A percentile compares a stretch with the other conserved stretches of the same genome.
Conservation (phyloP, 2,888 invertebrate genomes). For the Cecidostiba fungosa region DNA sequence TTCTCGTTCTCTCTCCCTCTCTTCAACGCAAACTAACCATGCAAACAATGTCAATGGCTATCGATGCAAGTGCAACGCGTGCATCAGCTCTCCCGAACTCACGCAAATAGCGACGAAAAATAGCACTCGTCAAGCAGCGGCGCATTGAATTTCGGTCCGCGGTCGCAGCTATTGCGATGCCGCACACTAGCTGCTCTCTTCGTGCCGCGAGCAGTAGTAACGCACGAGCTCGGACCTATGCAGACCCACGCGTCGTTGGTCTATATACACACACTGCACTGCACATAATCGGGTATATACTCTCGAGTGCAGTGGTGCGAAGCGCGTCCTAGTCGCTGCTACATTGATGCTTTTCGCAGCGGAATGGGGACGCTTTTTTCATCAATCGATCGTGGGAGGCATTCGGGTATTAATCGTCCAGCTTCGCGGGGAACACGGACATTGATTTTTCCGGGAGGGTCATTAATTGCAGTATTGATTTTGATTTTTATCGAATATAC, state of each 20-base stretch:
- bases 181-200: background rate
- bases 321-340: too few species aligned
- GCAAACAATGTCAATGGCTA: background rate
- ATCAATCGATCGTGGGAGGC: background rate
- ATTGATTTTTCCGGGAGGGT: background rate
- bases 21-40: background rate
- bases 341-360: background rate
- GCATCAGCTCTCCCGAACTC: background rate
- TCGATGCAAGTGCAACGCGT: background rate
- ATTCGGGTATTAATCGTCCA: too few species aligned
- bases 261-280: background rate
- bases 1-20: background rate
- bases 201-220: constrained; percentile 6
- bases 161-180: background rate
- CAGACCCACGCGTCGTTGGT: constrained; percentile 1
- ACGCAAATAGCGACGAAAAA: background rate
- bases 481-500: background rate
- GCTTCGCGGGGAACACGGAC: background rate
- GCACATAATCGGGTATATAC: constrained; percentile 1
- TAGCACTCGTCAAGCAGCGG: background rate
- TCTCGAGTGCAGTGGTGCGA: background rate
- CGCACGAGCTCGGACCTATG: background rate
- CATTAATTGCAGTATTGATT: background rate
- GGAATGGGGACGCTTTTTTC: background rate
- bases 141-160: background rate